phyloP scores from a whole-genome alignment of 2,888 invertebrate genomes.

The Coleophora flavipennella region DNA sequence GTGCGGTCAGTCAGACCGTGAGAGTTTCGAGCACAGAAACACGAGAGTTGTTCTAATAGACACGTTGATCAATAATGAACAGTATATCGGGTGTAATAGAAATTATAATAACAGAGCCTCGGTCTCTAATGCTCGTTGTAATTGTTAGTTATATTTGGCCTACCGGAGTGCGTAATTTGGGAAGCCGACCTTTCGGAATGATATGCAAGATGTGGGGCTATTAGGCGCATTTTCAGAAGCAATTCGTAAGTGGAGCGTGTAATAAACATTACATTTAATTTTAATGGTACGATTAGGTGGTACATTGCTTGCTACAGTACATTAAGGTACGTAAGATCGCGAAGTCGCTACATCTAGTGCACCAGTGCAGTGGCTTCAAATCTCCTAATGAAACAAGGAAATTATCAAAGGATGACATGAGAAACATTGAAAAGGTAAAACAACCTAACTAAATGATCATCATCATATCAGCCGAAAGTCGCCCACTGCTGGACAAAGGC shows the following conservation, averaged over 20 bases:
- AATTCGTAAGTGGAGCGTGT: slow-evolving; percentile 46
- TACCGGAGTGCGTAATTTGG: slow-evolving; percentile 25
- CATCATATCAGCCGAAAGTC: too few species aligned
- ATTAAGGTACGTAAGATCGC: too few species aligned
- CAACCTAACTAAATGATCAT: too few species aligned
- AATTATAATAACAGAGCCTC: slow-evolving; percentile 41
- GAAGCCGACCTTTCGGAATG: slow-evolving; percentile 17
- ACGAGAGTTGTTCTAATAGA: slow-evolving; percentile 17
- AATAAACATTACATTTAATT: slow-evolving; percentile 47
- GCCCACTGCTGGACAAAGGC: too few species aligned
- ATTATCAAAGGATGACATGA: too few species aligned
- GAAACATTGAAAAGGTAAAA: too few species aligned
- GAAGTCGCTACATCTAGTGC: too few species aligned
- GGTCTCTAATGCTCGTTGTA: slow-evolving; percentile 33
- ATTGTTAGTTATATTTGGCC: slow-evolving; percentile 41
- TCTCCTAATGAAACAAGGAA: too few species aligned
- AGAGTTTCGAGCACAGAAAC: slow-evolving; percentile 17
- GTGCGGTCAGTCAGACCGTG: slow-evolving; percentile 17
- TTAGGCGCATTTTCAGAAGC: slow-evolving; percentile 34
- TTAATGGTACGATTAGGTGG: slow-evolving; percentile 44
- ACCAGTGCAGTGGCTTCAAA: too few species aligned
- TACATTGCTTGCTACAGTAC: slow-evolving; percentile 40
- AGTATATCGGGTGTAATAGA: slow-evolving; percentile 25
- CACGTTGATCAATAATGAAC: slow-evolving; percentile 25
- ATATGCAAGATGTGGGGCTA: slow-evolving; percentile 18